Evolutionary conservation across 2,113 vertebrate species (phyloP), one percentile per base, ranked within the genome.

Genomic region (Chaetura pelagica): DNA sequence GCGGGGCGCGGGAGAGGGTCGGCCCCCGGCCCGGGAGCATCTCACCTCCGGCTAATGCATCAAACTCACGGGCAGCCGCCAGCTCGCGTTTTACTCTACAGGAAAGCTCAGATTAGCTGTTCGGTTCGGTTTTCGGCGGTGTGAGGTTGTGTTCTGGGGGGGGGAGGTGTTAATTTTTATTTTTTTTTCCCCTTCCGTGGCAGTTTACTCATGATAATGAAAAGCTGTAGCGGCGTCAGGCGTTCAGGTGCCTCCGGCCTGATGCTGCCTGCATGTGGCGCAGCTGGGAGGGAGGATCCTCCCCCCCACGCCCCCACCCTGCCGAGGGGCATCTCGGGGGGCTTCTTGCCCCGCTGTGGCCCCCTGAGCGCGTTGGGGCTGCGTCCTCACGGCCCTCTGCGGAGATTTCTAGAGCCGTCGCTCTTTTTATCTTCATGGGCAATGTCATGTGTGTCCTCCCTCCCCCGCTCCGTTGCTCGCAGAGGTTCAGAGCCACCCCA

Each of bases 281-380:
- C 93, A 94, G 84, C 73, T 84, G 77, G 89, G 61, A 84, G 61
- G 89, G 71, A 90, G 54, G 35, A 48, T 38, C 72, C 22, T 76
- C 29, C 15, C 73, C 29, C 15, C 73, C 42, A 24, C 8, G 15
- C 17, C 12, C 35, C 42, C 19, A 23, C 35, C 51, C 22, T 19
- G 38, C 59, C 76, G 48, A 51, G 51, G 62, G 62, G 32, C 38
- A 52, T 64, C 84, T 72, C 51, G 10, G 9, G 7, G 57, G 72
- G 49, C n/a, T 89, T 71, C 32, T 73, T 62, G 74, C 34, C 74
- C 83, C 46, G 3, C 67, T 57, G 38, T 26, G 40, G 26, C 34
- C 6, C 61, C 48, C 30, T 16, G 23, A 46, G 40, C 0, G 7
- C 29, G 3, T 26, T 59, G 59, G 24, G 27, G n/a, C 21, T 69